phyloP scores from a whole-genome alignment of 2,113 vertebrate species.

The Machaerirhynchus nigripectus region DNA sequence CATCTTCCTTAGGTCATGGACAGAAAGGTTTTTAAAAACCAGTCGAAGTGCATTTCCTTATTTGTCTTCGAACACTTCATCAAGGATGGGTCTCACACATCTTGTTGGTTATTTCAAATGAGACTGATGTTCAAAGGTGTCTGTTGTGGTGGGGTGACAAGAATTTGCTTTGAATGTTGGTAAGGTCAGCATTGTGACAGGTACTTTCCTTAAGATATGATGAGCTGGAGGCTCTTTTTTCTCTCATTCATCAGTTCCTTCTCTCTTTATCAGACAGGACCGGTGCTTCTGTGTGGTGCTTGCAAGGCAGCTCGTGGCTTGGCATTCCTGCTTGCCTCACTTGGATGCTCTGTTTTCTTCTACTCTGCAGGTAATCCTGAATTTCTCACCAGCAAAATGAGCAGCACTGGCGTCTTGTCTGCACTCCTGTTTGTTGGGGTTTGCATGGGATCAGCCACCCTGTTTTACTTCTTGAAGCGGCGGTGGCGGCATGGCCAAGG shows the following conservation, averaged over 20 bases:
- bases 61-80: background rate
- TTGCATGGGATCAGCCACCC: accelerated
- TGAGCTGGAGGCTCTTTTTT: background rate
- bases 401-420: accelerated
- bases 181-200: background rate
- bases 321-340: background rate
- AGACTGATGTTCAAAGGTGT: background rate
- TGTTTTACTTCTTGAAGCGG: accelerated
- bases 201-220: background rate
- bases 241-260: background rate
- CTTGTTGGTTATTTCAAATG: background rate
- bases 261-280: background rate
- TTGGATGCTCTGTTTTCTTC: background rate
- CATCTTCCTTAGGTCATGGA: background rate
- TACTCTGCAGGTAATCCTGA: background rate
- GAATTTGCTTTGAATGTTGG: background rate
- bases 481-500: background rate
- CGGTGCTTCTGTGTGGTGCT: background rate
- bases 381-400: accelerated
- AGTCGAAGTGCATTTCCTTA: background rate
- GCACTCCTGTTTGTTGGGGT: accelerated
- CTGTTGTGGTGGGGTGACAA: background rate
- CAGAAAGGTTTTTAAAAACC: background rate
- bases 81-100: background rate
- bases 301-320: background rate